Conservation (phyloP, 2,113 vertebrate species). For the Myanophis thanlyinensis region DNA sequence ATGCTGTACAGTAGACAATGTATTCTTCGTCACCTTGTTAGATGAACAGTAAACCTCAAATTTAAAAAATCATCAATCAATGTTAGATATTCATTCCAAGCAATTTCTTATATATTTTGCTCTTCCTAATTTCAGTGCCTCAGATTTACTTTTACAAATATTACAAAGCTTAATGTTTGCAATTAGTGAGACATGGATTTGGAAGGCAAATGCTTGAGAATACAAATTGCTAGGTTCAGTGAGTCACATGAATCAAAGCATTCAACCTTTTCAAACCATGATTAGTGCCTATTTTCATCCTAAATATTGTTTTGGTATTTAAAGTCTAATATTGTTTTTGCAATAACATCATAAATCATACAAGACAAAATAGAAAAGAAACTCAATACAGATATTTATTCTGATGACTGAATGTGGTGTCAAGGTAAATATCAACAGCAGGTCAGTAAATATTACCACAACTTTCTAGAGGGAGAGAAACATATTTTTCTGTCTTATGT, state of each 20-base stretch:
- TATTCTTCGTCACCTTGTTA: not conserved
- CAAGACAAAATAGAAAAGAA: constrained; percentile 39
- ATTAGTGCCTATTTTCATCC: constrained; percentile 46
- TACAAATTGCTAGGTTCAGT: constrained; percentile 45
- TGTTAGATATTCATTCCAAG: constrained; percentile 6
- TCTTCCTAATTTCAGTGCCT: constrained; percentile 34
- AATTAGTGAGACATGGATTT: constrained; percentile 43
- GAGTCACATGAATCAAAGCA: constrained; percentile 55
- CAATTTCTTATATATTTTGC: constrained; percentile 10
- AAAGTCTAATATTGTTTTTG: constrained; percentile 47
- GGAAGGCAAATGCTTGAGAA: constrained; percentile 43
- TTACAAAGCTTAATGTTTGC: constrained; percentile 40
- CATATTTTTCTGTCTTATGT: not conserved
- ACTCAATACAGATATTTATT: constrained; percentile 40
- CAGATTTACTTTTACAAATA: constrained; percentile 19
- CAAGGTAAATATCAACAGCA: constrained; percentile 43
- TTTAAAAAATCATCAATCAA: constrained; percentile 1
- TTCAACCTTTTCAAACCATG: constrained; percentile 52
- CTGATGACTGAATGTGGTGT: constrained; percentile 28
- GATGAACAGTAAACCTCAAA: constrained; percentile 26
- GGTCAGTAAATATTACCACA: constrained; percentile 27
- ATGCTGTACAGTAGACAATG: not conserved
- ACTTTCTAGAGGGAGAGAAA: constrained; percentile 25
- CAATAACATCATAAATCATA: constrained; percentile 48
- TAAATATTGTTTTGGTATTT: constrained; percentile 57